Evolutionary conservation across 1,140 invertebrate genomes (phyloP).

Genomic region (Teleogryllus occipitalis): DNA sequence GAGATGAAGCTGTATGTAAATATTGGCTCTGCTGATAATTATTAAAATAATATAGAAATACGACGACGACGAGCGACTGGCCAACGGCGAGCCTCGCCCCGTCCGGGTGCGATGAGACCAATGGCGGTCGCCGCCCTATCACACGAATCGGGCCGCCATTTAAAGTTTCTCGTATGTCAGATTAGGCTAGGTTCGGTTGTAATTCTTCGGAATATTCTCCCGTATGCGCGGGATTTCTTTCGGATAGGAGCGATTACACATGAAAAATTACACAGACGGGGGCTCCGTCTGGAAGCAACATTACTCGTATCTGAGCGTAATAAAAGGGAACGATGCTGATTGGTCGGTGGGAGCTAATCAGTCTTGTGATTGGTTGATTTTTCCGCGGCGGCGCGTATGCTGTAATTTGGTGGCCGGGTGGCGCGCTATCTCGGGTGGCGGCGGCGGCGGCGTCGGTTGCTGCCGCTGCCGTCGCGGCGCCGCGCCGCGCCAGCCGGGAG

Average conservation of each 20-base stretch:
- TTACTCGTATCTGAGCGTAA: neutral
- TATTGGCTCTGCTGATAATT: neutral
- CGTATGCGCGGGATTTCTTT: neutral
- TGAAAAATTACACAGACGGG: neutral
- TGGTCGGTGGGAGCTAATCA: neutral
- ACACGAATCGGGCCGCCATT: neutral
- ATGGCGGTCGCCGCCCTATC: neutral
- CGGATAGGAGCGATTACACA: neutral
- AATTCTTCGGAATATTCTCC: neutral
- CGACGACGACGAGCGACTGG: neutral
- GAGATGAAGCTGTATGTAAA: neutral
- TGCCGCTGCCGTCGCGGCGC: too few species aligned
- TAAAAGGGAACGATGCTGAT: neutral
- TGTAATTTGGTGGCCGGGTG: neutral
- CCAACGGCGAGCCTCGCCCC: too few species aligned
- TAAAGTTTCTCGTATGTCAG: conserved; percentile 1
- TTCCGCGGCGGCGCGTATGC: neutral
- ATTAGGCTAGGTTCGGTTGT: conserved; percentile 3
- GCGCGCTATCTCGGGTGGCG: neutral
- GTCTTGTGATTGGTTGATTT: neutral
- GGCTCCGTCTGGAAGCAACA: neutral
- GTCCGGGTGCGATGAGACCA: neutral
- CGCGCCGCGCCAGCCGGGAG: too few species aligned
- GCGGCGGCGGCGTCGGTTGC: neutral
- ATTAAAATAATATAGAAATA: neutral